Base-by-base conservation (phyloP, 2,797 vertebrate species). In the Cetoscarus ocellatus region DNA sequence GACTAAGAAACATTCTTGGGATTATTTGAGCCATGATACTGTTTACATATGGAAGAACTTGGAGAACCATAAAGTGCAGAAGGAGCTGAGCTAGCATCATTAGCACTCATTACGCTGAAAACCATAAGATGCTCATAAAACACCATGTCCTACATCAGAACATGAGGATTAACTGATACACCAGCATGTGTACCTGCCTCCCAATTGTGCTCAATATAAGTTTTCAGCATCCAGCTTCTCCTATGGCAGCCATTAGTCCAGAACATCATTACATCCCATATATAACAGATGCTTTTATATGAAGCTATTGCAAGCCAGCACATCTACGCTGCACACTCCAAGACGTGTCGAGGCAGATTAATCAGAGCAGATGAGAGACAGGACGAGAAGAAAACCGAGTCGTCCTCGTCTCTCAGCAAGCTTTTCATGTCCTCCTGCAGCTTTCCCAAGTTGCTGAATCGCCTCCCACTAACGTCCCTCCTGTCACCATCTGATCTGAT, bases 401-500 rank as follows among this genome's bases (percentile, higher is more conserved):
- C 15, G 55, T 55, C 67, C 67, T 48, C 34, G 47, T 77, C 75
- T 79, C 76, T 66, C 65, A 56, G 67, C 74, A 63, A 70, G 68
- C 80, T 70, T 85, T 82, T 79, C 1, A 80, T 77, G 69, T 83
- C 82, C 63, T 61, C 67, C 69, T 62, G 84, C 78, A 69, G 81
- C 67, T 66, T 83, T 83, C 57, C 65, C 34, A 48, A 86, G 78
- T 80, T 69, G 73, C 80, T 81, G 75, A 86, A 68, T 87, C 50
- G 75, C 66, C 84, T 69, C 75, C 77, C 44, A 79, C 77, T 35
- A 66, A 58, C 66, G 48, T 58, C 57, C 61, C 73, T 66, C 64
- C 75, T 62, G 82, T 86, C 85, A 70, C 71, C 56, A 67, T 75
- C 63, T 80, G 73, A 89, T 88, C 78, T 74, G 88, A 91, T 85